Conservation (phyloP, 2,797 vertebrate species). For the Zenarchopterus dispar region DNA sequence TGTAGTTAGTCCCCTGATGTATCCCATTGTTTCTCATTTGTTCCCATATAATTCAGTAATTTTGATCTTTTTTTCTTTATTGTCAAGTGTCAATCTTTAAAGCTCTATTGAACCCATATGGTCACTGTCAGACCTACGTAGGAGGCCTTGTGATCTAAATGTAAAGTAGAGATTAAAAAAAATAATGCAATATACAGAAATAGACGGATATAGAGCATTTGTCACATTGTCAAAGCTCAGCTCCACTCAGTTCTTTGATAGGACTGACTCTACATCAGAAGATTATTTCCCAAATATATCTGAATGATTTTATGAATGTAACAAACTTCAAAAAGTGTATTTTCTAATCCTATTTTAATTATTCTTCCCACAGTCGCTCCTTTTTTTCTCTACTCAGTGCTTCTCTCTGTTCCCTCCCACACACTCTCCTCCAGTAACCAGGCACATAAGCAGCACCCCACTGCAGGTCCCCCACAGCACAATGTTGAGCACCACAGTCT, state of each 20-base stretch:
- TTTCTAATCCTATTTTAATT: constrained; percentile 9
- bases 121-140: too few relatives aligned
- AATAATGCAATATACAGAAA: neutral
- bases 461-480: constrained; percentile 46
- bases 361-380: neutral
- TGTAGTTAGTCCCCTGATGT: too few relatives aligned
- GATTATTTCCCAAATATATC: constrained; percentile 1
- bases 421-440: constrained; percentile 46
- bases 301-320: neutral
- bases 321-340: constrained; percentile 2
- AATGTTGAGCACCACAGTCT: constrained; percentile 32
- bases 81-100: neutral
- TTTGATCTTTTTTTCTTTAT: neutral
- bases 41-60: too few relatives aligned
- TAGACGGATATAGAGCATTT: neutral
- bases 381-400: neutral
- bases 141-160: neutral
- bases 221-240: neutral
- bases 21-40: too few relatives aligned
- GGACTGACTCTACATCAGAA: neutral
- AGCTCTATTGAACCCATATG: neutral
- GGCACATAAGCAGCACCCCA: constrained; percentile 42
- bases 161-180: neutral
- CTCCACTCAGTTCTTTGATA: neutral
- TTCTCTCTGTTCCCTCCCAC: constrained; percentile 44